phyloP scores from a whole-genome alignment of 1,140 invertebrate species.

The Magallana ariakensis region DNA sequence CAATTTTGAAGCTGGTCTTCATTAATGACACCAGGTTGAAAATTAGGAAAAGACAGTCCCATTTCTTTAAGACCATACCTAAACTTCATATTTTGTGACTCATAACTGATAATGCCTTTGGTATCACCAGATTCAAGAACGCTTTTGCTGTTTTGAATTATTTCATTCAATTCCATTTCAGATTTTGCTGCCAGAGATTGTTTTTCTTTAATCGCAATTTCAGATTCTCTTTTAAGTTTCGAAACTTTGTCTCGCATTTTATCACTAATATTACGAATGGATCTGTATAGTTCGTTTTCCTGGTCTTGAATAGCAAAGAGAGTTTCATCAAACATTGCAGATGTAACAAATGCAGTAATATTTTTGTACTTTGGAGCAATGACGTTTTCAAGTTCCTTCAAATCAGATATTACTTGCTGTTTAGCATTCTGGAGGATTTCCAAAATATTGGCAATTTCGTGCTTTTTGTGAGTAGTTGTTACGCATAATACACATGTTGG shows the following conservation, averaged over 20 bases:
- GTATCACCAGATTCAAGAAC: neutral
- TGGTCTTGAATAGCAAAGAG: neutral
- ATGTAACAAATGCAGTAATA: neutral
- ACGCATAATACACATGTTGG: neutral
- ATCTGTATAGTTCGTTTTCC: neutral
- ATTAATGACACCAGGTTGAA: neutral
- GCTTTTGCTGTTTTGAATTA: neutral
- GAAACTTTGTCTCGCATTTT: neutral
- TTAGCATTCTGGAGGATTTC: neutral
- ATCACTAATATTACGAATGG: neutral
- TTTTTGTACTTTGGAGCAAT: neutral
- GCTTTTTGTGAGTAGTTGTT: neutral
- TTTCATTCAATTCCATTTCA: neutral
- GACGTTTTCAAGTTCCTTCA: neutral
- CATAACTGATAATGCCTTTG: neutral
- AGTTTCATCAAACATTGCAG: neutral
- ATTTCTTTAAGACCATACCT: neutral
- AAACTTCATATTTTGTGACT: neutral
- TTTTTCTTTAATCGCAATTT: neutral
- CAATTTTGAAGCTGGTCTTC: neutral
- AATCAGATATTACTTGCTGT: neutral
- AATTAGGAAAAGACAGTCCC: neutral
- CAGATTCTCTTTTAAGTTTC: neutral
- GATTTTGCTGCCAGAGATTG: neutral
- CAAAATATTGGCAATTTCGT: neutral